phyloP scores from a whole-genome alignment of 2,888 invertebrate species.

The Prenolepis imparis region DNA sequence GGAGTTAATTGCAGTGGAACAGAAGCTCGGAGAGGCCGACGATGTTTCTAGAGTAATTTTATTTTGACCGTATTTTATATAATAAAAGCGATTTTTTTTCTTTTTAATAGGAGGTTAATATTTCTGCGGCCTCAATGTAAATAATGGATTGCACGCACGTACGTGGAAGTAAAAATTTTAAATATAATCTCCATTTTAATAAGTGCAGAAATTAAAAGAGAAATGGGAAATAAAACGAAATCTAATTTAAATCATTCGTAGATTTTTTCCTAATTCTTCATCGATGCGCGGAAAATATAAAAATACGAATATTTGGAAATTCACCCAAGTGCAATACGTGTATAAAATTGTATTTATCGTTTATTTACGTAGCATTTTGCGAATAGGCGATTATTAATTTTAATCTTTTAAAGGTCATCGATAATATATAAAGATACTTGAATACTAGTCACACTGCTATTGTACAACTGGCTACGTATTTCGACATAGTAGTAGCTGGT shows the following conservation, averaged over 20 bases:
- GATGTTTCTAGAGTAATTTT: background rate
- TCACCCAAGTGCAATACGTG: background rate
- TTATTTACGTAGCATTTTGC: background rate
- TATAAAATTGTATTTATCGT: background rate
- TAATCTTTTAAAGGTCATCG: background rate
- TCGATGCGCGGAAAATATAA: background rate
- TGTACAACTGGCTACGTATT: constrained; percentile 7
- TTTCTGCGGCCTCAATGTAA: background rate
- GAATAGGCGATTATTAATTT: background rate
- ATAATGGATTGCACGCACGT: background rate
- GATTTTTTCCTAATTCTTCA: background rate
- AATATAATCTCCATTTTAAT: constrained; percentile 13
- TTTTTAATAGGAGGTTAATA: constrained; percentile 20
- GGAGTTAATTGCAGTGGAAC: constrained; percentile 42
- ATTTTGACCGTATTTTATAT: background rate
- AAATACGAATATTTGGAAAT: background rate
- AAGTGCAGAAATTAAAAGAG: background rate
- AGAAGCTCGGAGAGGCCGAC: background rate
- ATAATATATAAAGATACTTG: constrained; percentile 4
- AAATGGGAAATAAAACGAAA: background rate
- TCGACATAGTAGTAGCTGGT: background rate
- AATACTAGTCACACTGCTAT: background rate
- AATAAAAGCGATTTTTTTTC: background rate
- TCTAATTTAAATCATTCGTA: background rate
- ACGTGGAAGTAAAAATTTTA: background rate